Evolutionary conservation across 2,113 vertebrate species (phyloP).

Genomic region (Collichthys lucidus): DNA sequence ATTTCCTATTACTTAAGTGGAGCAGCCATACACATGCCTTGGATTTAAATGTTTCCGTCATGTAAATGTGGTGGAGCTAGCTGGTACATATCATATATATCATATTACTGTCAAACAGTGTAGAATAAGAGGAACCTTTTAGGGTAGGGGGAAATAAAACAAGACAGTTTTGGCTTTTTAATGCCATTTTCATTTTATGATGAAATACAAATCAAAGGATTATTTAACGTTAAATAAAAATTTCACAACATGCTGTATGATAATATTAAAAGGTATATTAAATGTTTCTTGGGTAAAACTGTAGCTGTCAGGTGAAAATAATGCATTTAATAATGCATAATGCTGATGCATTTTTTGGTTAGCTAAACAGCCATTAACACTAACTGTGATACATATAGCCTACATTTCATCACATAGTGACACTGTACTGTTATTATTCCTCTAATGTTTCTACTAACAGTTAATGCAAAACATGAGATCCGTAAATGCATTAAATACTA

Average conservation of each 20-base stretch:
- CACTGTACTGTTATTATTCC: slow-evolving; percentile 45
- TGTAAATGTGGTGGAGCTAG: not conserved
- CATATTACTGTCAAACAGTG: not conserved
- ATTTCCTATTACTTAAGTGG: not conserved
- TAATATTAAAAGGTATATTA: not conserved
- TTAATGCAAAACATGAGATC: slow-evolving; percentile 63
- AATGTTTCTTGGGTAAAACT: not conserved
- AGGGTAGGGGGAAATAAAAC: not conserved
- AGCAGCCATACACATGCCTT: not conserved
- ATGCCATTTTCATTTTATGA: not conserved
- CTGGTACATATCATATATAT: not conserved
- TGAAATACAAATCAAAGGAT: not conserved
- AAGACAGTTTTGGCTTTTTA: not conserved
- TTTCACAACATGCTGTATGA: no score
- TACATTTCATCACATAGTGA: slow-evolving; percentile 6
- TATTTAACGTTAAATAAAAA: no score
- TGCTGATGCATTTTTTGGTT: not conserved
- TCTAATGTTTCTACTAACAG: slow-evolving; percentile 40
- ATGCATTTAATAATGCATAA: no score
- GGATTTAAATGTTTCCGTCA: not conserved
- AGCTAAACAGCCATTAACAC: not conserved
- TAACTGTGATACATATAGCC: slow-evolving; percentile 3
- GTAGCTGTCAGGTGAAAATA: not conserved
- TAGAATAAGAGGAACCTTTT: not conserved
- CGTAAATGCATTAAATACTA: slow-evolving; percentile 72